Conservation (phyloP, 2,888 invertebrate genomes). For the Helicoverpa assulta region DNA sequence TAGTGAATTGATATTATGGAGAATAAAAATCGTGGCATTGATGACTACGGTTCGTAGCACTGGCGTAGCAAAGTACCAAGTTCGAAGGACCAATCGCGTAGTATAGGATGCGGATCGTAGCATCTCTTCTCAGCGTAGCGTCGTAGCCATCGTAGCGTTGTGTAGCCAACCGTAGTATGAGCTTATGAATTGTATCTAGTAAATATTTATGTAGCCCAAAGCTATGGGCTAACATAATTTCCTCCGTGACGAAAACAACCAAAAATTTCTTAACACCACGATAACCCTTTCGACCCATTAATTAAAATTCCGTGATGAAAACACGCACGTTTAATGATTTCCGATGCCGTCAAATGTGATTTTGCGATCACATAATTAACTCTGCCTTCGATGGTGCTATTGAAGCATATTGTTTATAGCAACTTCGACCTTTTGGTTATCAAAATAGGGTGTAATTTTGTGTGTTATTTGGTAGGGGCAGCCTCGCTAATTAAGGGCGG, state of each 20-base stretch:
- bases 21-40: too few relatives aligned
- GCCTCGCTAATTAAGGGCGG: conserved; percentile 68
- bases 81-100: not conserved
- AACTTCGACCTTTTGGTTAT: conserved; percentile 15
- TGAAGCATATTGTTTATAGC: not conserved
- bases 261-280: conserved; percentile 14
- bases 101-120: conserved; percentile 23
- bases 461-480: conserved; percentile 13
- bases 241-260: not conserved
- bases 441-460: conserved; percentile 19
- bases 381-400: conserved; percentile 29
- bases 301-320: conserved; percentile 33
- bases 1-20: conserved; percentile 15
- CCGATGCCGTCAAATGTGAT: conserved; percentile 52
- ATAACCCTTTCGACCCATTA: not conserved
- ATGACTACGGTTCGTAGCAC: too few relatives aligned
- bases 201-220: too few relatives aligned
- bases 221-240: not conserved
- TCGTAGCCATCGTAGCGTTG: conserved; percentile 34
- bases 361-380: conserved; percentile 55
- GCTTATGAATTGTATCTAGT: not conserved
- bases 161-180: conserved; percentile 12
- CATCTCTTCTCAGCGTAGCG: conserved; percentile 17
- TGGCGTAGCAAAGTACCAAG: not conserved
- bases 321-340: conserved; percentile 46